These are phyloP conservation scores for Euphonia xanthogaster DNA, from an alignment of 2,797 vertebrate genomes.

Conservation along the genomic window DNA sequence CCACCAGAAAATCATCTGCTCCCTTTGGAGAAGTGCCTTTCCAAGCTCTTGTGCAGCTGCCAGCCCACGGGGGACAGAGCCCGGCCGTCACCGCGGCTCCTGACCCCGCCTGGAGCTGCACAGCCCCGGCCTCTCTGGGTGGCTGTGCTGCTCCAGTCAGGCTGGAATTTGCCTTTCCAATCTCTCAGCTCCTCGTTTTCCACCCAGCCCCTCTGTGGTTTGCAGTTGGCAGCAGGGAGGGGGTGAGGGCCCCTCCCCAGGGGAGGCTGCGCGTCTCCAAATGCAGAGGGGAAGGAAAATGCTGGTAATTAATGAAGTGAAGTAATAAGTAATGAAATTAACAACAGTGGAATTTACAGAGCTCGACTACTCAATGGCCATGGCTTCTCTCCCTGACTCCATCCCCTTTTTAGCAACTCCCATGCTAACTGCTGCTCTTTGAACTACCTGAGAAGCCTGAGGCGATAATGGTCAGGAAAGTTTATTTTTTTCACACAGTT, in stretches of 20 bases:
- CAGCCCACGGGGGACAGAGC: not conserved
- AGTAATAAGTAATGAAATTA: not conserved
- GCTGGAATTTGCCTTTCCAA: not conserved
- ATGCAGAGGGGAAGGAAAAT: not conserved
- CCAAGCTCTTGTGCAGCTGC: constrained; percentile 33
- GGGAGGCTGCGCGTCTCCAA: not conserved
- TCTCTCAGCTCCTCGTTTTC: not conserved
- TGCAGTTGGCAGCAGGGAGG: not conserved
- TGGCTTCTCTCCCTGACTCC: not conserved
- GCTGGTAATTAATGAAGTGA: not conserved
- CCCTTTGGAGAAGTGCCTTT: not conserved
- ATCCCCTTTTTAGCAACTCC: not conserved
- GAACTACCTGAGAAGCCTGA: not conserved
- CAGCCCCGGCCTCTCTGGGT: not conserved
- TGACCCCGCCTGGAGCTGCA: not conserved
- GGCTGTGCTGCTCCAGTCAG: constrained; percentile 11
- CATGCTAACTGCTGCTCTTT: not conserved
- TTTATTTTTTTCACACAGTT: not conserved
- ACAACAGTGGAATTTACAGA: not conserved
- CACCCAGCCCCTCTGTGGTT: not conserved
- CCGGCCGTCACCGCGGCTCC: not conserved
- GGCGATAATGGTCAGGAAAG: not conserved
- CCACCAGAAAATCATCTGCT: not conserved
- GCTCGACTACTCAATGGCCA: not conserved
- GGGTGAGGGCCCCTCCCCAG: not conserved